Evolutionary conservation across 2,113 vertebrate genomes (phyloP), one percentile per base, ranked within the genome.

Genomic region (Fregetta grallaria): DNA sequence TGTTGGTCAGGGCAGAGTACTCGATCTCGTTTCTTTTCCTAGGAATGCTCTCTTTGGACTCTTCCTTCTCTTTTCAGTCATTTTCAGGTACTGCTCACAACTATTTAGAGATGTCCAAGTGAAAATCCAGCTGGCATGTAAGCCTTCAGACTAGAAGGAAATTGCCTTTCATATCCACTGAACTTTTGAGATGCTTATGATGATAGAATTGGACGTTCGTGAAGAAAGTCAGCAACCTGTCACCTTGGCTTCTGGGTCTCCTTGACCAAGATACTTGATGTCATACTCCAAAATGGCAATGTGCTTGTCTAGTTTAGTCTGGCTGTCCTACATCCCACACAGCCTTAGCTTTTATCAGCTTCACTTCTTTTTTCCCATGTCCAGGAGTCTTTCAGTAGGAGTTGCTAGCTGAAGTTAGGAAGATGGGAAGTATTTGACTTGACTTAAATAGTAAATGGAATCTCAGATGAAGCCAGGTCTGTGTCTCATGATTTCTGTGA

Each of bases 401-500:
- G 13, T 38, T 93, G 17, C 47, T 84, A 5, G 11, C 47, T 56
- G 32, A 14, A 25, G 13, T 71, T 79, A 65, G 20, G 45, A 89
- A 56, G 25, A 25, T 53, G 18, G 38, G 27, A 90, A 29, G 32
- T 87, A 7, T 61, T 66, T 36, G 22, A 62, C 42, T 71, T 27
- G 38, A 77, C 22, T 71, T 61, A 47, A 45, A 34, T 40, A 74
- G 56, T 81, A 59, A 59, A 30, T 34, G 15, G 27, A 80, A 45
- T 65, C 27, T 76, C 30, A 27, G 13, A 7, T 70, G 11, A 84
- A 78, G 32, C 29, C 3, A 2, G 55, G n/a, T 86, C 29, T 94
- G 3, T 29, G 2, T 86, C 55, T 50, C 5, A 7, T 0, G 1
- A 5, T 8, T 70, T 82, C 45, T 62, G 6, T 49, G 27, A 38